Percentiles rank a stretch among this genome's conserved stretches.
Evolutionary conservation across 2,888 invertebrate species (phyloP).

Genomic region (Acanthococcus lagerstroemiae): DNA sequence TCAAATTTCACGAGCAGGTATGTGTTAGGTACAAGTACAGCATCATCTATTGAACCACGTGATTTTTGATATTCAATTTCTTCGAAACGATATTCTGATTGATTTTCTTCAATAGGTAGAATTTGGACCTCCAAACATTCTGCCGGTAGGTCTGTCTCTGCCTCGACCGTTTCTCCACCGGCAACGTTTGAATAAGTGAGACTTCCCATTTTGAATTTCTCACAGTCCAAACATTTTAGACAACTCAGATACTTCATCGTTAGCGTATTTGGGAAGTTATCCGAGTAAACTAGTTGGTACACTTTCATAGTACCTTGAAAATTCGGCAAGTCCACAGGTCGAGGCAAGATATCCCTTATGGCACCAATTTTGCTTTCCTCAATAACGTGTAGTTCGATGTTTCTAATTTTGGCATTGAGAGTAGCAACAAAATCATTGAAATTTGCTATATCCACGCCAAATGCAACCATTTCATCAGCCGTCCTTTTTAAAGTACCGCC

Average conservation of each 20-base stretch:
- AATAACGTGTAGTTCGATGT: not conserved
- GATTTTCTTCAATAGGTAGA: too few species aligned
- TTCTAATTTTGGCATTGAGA: not conserved
- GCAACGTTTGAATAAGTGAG: too few species aligned
- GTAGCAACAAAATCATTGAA: conserved; percentile 9
- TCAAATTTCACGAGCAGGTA: too few species aligned
- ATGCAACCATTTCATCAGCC: conserved; percentile 35
- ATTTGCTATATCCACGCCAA: conserved; percentile 31
- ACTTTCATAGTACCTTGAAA: not conserved
- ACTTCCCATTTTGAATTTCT: conserved; percentile 3
- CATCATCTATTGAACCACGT: too few species aligned
- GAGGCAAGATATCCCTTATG: not conserved
- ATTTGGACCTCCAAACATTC: too few species aligned
- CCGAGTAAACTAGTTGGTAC: not conserved
- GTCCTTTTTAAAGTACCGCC: conserved; percentile 39
- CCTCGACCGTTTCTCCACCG: too few species aligned
- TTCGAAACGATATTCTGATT: too few species aligned
- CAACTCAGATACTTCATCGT: not conserved
- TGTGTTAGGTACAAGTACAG: too few species aligned
- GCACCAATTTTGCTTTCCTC: not conserved
- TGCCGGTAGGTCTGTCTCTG: too few species aligned
- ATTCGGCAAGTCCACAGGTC: not conserved
- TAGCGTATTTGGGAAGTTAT: not conserved
- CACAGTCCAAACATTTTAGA: too few species aligned
- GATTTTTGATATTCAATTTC: too few species aligned